Evolutionary conservation across 2,888 invertebrate species (phyloP).

Genomic region (Ecliptopera silaceata): DNA sequence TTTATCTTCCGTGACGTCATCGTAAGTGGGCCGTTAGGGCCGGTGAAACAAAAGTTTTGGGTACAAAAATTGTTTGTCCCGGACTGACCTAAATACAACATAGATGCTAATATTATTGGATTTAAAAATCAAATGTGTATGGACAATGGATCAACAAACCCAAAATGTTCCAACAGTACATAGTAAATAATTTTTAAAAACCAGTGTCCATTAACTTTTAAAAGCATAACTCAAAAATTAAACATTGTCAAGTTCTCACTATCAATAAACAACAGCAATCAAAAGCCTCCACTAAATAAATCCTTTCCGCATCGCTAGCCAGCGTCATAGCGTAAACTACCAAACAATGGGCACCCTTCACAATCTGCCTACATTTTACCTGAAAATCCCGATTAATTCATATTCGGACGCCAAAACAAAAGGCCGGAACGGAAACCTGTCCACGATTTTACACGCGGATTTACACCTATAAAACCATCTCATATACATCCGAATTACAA

Average conservation of each 20-base stretch:
- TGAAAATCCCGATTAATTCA: conserved; percentile 70
- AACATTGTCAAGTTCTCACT: conserved; percentile 4
- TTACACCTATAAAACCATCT: conserved; percentile 49
- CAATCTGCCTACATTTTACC: conserved; percentile 59
- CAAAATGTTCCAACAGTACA: too few relatives aligned
- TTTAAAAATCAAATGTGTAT: too few relatives aligned
- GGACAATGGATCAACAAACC: too few relatives aligned
- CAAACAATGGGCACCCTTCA: conserved; percentile 45
- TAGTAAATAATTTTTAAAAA: too few relatives aligned
- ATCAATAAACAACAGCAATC: conserved; percentile 22
- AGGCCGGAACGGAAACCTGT: conserved; percentile 66
- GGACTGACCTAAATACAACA: background rate
- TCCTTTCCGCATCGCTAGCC: conserved; percentile 30
- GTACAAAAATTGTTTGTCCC: background rate
- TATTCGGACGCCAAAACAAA: conserved; percentile 66
- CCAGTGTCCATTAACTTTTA: background rate
- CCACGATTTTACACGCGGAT: conserved; percentile 69
- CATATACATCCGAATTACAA: conserved; percentile 36
- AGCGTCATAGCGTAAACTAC: conserved; percentile 32
- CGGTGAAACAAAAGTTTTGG: conserved; percentile 21
- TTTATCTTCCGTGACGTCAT: conserved; percentile 44
- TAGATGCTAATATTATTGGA: too few relatives aligned
- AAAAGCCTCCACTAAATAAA: conserved; percentile 31
- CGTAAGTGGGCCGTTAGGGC: conserved; percentile 14
- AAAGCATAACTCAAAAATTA: conserved; percentile 1